Evolutionary conservation across 1,140 invertebrate genomes (phyloP), one percentile per base, ranked within the genome.

Genomic region (Trichoplusia ni): DNA sequence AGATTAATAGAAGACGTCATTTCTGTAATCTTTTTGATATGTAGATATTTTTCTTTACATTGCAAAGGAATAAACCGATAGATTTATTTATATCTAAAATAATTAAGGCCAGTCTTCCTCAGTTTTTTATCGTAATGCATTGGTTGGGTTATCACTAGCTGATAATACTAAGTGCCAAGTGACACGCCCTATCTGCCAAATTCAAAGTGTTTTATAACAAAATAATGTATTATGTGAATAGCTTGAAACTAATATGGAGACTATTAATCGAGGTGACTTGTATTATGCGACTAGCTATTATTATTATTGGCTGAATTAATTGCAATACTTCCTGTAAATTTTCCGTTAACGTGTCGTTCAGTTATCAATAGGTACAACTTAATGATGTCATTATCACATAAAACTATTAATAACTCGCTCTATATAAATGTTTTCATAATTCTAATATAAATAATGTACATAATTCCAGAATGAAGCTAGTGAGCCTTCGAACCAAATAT

Each of bases 121-220:
- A 73, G 64, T 77, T 80, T 74, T 79, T 86, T 87, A 90, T 88
- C 87, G 79, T 76, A 82, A 83, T 85, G 79, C 79, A 85, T 64
- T 79, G 77, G 76, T 69, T 83, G 75, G 87, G 84, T 89, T 90
- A 90, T 90, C 87, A 73, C 49, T 60, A 70, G 68, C 64, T 81
- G 84, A 89, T 89, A 86, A 89, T 63, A 62, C 53, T 75, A 75
- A 81, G 81, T 84, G 79, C 79, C 84, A 86, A 84, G 85, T 84
- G 84, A 87, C 83, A 80, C 81, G 78, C 76, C 75, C 72, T 82
- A 81, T 84, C 81, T 64, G 75, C 70, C 63, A 71, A 81, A 58
- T 58, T 58, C 38, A 13, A 40, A 35, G 19, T 29, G 54, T 58
- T 44, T 42, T 40, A 33, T 42, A 58, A 58, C 38, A 33, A 58